Conservation (phyloP, 2,888 invertebrate genomes). For the Portevinia maculata region DNA sequence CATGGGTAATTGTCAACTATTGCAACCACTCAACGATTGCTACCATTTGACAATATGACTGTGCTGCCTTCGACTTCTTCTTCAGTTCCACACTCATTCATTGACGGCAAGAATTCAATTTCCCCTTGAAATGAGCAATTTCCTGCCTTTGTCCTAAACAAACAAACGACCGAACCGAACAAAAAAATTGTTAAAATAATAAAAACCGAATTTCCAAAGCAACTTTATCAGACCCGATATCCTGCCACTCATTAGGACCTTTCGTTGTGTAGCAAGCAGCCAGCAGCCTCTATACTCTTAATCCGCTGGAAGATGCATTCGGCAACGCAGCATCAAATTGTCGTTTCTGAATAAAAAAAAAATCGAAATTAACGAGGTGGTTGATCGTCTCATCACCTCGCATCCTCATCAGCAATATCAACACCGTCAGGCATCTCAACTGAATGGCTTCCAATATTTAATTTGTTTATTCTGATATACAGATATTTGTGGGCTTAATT, state of each 20-base stretch:
- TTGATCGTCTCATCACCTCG: conserved; percentile 58
- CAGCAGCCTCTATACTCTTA: conserved; percentile 20
- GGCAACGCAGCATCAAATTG: conserved; percentile 23
- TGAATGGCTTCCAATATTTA: conserved; percentile 56
- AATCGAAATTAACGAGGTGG: conserved; percentile 61
- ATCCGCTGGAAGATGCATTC: conserved; percentile 49
- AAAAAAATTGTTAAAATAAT: conserved; percentile 65
- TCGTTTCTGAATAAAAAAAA: no score
- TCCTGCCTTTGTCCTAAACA: conserved; percentile 72
- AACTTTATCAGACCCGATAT: conserved; percentile 46
- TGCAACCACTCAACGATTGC: conserved; percentile 67
- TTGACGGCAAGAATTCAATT: conserved; percentile 62
- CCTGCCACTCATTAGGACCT: conserved; percentile 56
- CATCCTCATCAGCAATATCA: conserved; percentile 61
- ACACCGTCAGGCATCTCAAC: conserved; percentile 25
- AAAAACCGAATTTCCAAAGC: conserved; percentile 51
- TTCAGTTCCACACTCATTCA: conserved; percentile 44
- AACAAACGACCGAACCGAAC: conserved; percentile 55
- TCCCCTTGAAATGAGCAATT: conserved; percentile 73
- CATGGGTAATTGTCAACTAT: conserved; percentile 43
- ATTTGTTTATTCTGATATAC: conserved; percentile 48
- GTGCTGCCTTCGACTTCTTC: conserved; percentile 47
- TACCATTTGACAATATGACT: conserved; percentile 71
- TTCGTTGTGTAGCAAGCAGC: conserved; percentile 13
- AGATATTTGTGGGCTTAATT: conserved; percentile 3